Percentiles rank a stretch among this genome's conserved stretches.
Conservation (phyloP, 2,888 invertebrate species). For the Clivina fossor region DNA sequence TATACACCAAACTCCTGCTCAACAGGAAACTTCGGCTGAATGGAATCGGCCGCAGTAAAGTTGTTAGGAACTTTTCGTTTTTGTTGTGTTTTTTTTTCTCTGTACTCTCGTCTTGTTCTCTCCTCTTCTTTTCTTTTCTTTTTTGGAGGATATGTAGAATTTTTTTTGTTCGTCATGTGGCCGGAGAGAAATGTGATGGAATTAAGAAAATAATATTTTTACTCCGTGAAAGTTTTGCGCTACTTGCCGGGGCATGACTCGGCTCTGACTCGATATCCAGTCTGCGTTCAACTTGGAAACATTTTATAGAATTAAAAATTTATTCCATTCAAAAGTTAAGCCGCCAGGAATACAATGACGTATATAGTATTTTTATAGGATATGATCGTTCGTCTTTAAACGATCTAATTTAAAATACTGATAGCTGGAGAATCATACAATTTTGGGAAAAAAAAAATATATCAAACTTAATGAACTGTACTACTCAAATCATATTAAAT, state of each 20-base stretch:
- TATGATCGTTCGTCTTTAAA: no score
- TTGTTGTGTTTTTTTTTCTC: conserved; percentile 28
- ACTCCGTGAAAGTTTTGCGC: conserved; percentile 24
- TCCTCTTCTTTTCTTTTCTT: conserved; percentile 13
- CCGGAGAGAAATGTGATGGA: conserved; percentile 30
- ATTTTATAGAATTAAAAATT: conserved; percentile 28
- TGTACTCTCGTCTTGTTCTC: conserved; percentile 8
- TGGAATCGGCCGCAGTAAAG: conserved; percentile 33
- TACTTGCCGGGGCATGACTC: conserved; percentile 8
- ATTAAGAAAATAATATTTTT: conserved; percentile 33
- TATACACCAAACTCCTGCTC: neutral
- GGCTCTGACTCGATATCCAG: no score
- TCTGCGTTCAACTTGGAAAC: no score
- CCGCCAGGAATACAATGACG: conserved; percentile 12
- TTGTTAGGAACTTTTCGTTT: conserved; percentile 34
- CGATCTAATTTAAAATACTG: no score
- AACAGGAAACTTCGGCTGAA: conserved; percentile 32
- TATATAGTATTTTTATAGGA: no score
- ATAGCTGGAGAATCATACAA: no score
- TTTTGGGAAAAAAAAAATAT: no score
- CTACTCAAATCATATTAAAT: no score
- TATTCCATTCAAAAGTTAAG: conserved; percentile 18
- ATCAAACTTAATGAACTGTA: no score
- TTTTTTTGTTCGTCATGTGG: conserved; percentile 30
- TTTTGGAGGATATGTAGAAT: conserved; percentile 27